Percentiles rank a stretch among this genome's conserved stretches.
Conservation (phyloP, 2,113 vertebrate genomes). For the Etheostoma spectabile region DNA sequence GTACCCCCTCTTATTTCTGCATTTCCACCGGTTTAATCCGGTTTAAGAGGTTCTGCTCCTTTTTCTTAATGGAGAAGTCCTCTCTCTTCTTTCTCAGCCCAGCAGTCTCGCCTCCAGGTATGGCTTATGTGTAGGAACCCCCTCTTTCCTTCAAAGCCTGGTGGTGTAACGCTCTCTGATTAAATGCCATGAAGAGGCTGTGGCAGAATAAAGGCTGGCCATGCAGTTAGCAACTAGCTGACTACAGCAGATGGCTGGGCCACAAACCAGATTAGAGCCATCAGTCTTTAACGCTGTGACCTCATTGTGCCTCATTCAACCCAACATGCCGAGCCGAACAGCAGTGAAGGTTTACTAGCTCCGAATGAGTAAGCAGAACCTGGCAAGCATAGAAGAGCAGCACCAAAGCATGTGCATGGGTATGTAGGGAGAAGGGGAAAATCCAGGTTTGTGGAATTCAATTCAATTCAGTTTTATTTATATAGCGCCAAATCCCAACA, state of each 20-base stretch:
- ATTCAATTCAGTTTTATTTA: no score
- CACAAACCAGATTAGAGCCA: constrained; percentile 79
- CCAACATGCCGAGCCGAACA: constrained; percentile 44
- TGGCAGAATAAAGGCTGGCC: constrained; percentile 66
- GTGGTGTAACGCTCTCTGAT: constrained; percentile 65
- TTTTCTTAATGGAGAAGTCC: constrained; percentile 33
- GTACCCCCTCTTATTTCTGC: background rate
- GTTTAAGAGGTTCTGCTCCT: constrained; percentile 3
- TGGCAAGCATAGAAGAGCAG: constrained; percentile 13
- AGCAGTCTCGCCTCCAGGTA: constrained; percentile 45
- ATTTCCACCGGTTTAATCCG: constrained; percentile 35
- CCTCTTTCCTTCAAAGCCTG: constrained; percentile 36
- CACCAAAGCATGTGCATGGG: background rate
- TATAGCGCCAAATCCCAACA: no score
- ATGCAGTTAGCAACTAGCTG: constrained; percentile 75
- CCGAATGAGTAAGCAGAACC: constrained; percentile 47
- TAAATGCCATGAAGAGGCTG: constrained; percentile 63
- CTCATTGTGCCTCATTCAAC: constrained; percentile 71
- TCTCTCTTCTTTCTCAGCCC: constrained; percentile 1
- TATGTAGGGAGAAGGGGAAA: background rate
- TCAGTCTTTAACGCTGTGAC: constrained; percentile 76
- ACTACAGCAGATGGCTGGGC: constrained; percentile 79
- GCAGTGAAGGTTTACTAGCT: constrained; percentile 64
- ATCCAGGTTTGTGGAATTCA: background rate
- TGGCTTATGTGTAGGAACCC: constrained; percentile 28